Evolutionary conservation across 1,140 invertebrate species (phyloP), one percentile per base, ranked within the genome.

Genomic region (Hyposmocoma kahamanoa): DNA sequence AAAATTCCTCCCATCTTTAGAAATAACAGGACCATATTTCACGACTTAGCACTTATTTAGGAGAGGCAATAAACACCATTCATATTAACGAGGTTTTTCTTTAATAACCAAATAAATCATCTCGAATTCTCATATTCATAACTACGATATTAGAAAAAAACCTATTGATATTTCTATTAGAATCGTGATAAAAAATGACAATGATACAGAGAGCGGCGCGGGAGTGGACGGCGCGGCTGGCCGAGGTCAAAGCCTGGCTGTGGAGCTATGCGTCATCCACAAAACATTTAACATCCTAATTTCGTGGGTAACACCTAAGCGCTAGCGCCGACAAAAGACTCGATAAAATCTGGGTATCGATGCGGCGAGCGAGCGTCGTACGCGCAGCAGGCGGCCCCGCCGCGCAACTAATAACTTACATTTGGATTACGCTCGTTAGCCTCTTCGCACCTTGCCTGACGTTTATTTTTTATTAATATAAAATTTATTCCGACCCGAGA

Each of bases 201-300:
- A 64, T 56, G 47, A 57, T 62, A 36, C 32, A 36, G 13, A 15
- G 15, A 13, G 32, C 32, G 32, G 32, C 32, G 32, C 3, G 32
- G 13, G 13, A 17, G 18, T 36, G 28, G 28, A n/a, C n/a, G n/a
- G n/a, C n/a, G n/a, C n/a, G n/a, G n/a, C n/a, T n/a, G 59, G 57
- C 56, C 53, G 54, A 22, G 28, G 50, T 68, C 65, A 70, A 69
- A 61, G 66, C 66, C n/a, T n/a, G 66, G 56, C 56, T 47, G 55
- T 62, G 66, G 47, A n/a, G 64, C 61, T 64, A 72, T 80, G 78
- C 74, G 77, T 84, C 80, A 80, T 81, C 67, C 53, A 75, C 77
- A 73, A 73, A 72, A 78, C 75, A 75, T 77, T 78, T 79, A 80
- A 79, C 74, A 84, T 78, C 72, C 68, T 81, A 81, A 84, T 84